These are phyloP conservation scores for Diplazon laetatorius DNA, from an alignment of 2,888 invertebrate genomes.

Conservation along the genomic window DNA sequence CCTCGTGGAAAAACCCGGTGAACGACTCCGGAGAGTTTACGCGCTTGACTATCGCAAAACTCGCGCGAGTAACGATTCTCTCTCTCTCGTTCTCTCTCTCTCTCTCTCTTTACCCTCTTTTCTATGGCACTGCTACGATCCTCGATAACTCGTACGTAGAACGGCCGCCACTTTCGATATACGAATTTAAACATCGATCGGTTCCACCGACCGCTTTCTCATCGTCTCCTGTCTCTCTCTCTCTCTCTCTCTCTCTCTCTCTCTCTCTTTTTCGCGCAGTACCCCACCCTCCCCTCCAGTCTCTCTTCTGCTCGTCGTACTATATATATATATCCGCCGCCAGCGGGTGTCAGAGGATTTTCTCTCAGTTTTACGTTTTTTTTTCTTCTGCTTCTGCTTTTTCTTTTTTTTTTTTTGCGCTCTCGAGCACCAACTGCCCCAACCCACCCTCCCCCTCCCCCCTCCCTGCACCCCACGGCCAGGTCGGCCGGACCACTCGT, in stretches of 20 bases:
- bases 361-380: conserved; percentile 44
- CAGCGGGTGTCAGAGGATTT: conserved; percentile 46
- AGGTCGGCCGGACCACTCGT: conserved; percentile 13
- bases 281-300: neutral
- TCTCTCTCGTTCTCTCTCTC: conserved; percentile 10
- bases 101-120: conserved; percentile 2
- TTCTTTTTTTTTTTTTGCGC: conserved; percentile 36
- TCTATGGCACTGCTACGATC: conserved; percentile 32
- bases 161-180: conserved; percentile 62
- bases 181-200: conserved; percentile 59
- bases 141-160: conserved; percentile 52
- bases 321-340: conserved; percentile 24
- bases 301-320: neutral
- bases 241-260: conserved; percentile 18
- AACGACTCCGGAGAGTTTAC: conserved; percentile 51
- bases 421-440: conserved; percentile 26
- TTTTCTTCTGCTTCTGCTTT: conserved; percentile 12
- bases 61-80: conserved; percentile 43
- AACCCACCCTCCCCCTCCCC: too few species aligned
- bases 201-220: conserved; percentile 56
- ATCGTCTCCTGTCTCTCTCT: conserved; percentile 37
- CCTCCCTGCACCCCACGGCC: conserved; percentile 24
- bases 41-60: conserved; percentile 34
- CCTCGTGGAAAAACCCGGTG: conserved; percentile 61
- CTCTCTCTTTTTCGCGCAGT: conserved; percentile 2